phyloP scores from a whole-genome alignment of 2,113 vertebrate species.

The Herpetotheres cachinnans region DNA sequence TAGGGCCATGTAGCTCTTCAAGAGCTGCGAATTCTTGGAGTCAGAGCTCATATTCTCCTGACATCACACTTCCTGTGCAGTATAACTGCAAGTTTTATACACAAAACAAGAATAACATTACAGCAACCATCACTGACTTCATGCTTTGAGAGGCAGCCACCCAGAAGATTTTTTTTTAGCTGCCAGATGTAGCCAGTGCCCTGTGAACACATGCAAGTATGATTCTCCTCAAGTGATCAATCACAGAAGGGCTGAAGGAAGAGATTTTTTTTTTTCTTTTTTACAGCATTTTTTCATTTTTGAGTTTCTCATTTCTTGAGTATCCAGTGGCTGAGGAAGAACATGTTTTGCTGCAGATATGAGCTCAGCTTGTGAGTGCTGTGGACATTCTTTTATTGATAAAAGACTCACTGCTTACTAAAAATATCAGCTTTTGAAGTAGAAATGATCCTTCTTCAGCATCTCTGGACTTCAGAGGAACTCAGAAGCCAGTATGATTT shows the following conservation, averaged over 20 bases:
- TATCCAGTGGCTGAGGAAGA: not conserved
- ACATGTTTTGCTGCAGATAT: not conserved
- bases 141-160: not conserved
- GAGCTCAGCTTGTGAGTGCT: not conserved
- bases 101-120: not conserved
- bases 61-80: not conserved
- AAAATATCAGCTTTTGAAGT: constrained; percentile 42
- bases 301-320: not conserved
- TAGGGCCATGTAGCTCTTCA: not conserved
- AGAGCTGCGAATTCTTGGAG: not conserved
- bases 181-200: not conserved
- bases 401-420: constrained; percentile 11
- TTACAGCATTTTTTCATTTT: too few relatives aligned
- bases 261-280: not conserved
- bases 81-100: not conserved
- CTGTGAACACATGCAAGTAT: not conserved
- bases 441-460: not conserved
- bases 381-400: not conserved
- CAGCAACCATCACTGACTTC: not conserved
- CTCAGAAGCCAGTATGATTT: not conserved
- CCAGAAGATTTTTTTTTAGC: not conserved
- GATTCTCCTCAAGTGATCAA: not conserved
- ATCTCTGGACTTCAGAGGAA: not conserved
- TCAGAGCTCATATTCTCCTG: not conserved
- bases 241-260: not conserved